Percentiles rank a stretch among this genome's conserved stretches.
Evolutionary conservation across 2,113 vertebrate genomes (phyloP).

Genomic region (Myotis brandtii): DNA sequence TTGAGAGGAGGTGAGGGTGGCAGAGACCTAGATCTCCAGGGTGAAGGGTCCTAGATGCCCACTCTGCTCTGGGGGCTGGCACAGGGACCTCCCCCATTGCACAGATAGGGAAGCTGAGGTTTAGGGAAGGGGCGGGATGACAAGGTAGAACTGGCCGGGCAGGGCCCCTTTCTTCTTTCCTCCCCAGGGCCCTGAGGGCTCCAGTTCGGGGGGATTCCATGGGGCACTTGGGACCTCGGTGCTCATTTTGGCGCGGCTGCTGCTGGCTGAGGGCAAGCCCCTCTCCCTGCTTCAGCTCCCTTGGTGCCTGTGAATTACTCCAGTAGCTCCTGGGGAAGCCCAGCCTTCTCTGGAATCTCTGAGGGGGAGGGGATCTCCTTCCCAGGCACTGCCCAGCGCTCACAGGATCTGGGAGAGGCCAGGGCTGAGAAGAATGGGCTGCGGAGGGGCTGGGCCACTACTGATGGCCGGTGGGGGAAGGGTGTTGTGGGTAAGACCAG

Average conservation of each 20-base stretch:
- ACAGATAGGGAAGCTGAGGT: not conserved
- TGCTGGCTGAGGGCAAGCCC: not conserved
- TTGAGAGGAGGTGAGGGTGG: not conserved
- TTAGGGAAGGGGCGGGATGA: not conserved
- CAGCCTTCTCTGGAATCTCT: not conserved
- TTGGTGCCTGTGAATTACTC: not conserved
- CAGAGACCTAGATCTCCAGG: not conserved
- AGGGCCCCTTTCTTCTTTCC: not conserved
- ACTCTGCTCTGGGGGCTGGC: not conserved
- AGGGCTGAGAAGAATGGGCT: not conserved
- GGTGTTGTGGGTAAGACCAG: not conserved
- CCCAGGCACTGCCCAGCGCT: not conserved
- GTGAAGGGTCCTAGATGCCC: not conserved
- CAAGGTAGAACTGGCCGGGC: not conserved
- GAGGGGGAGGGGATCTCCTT: no score
- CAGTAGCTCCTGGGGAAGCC: not conserved
- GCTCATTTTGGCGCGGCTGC: rapidly evolving
- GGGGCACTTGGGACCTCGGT: not conserved
- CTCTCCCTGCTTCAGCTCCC: not conserved
- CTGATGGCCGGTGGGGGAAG: no score
- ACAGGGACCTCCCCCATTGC: rapidly evolving
- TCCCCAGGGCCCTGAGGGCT: not conserved
- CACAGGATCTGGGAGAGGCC: not conserved
- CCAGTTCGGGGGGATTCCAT: not conserved
- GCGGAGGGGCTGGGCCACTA: not conserved